Conservation (phyloP, 2,797 vertebrate species). For the Leucoraja ocellata region DNA sequence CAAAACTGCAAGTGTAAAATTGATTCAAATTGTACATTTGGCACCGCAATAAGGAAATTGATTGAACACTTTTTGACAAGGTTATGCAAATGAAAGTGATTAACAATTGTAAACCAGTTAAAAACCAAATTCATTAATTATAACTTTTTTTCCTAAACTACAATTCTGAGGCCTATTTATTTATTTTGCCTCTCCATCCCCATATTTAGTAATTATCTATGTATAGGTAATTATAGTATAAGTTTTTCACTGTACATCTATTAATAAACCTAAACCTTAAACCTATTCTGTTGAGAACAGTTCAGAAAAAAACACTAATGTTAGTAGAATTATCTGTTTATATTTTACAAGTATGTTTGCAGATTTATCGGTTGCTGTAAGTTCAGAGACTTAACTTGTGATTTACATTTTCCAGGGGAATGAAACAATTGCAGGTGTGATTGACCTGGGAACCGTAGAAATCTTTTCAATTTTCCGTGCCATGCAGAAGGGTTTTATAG, state of each 20-base stretch:
- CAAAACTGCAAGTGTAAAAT: neutral
- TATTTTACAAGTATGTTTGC: neutral
- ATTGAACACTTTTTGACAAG: neutral
- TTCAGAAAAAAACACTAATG: neutral
- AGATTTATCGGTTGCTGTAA: neutral
- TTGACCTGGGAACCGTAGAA: constrained; percentile 89
- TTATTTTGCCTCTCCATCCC: neutral
- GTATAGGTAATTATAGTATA: too few species aligned
- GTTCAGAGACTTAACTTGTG: constrained; percentile 12
- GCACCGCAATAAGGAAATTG: neutral
- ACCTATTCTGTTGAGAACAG: neutral
- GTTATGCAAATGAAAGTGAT: neutral
- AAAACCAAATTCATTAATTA: neutral
- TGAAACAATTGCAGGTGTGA: constrained; percentile 77
- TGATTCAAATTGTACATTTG: neutral
- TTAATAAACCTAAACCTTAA: too few species aligned
- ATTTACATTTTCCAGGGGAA: constrained; percentile 60
- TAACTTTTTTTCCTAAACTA: neutral
- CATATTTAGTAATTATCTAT: neutral
- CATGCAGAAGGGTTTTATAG: constrained; percentile 83
- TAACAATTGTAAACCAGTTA: neutral
- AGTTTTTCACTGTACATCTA: too few species aligned
- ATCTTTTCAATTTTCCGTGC: constrained; percentile 83
- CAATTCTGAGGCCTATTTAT: neutral
- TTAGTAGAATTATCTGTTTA: neutral